Base-by-base conservation (phyloP, 2,888 invertebrate genomes). In the Aelia acuminata region DNA sequence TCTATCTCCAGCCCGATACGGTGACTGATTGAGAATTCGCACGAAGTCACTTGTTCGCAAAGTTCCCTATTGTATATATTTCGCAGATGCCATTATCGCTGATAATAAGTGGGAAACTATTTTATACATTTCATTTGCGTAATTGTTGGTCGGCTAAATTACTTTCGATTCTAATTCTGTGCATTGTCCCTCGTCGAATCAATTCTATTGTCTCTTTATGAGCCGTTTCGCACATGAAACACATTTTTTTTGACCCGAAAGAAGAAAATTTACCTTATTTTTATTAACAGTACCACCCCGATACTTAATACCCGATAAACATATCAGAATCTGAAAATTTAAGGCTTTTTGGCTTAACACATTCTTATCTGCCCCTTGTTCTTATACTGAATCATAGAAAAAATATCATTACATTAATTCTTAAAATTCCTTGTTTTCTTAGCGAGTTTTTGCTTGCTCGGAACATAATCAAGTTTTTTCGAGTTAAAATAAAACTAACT, bases 51-150 rank as follows among this genome's bases (percentile, higher is more conserved):
- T 70, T 35, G 18, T 35, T 35, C 35, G 31, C 63, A 31, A 70
- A 70, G 63, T 70, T 35, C 35, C 63, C 63, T 20, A 70, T 70
- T 70, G 63, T 70, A 35, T 35, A 35, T 3, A 35, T 35, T 35
- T 70, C 63, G 35, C 63, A 70, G 4, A 20, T 35, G 31, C 35
- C 35, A 35, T 70, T 70, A 70, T 35, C 18, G 7, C 15, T 4
- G 43, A 43, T 26, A 57, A 57, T 7, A 70, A 13, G 3, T 70
- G 63, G 63, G 63, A 70, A 70, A 70, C 63, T 35, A 70, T 35
- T 35, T 35, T 70, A 35, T 35, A 31, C 63, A 70, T 70, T 70
- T 70, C 63, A 35, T 70, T 35, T 70, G 63, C 31, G 63, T 70
- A 35, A 70, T 70, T 70, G 63, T 70, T 18, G 63, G 63, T 18